Conservation (phyloP, 37 sponge, comb jelly and placozoan genomes). For the Aplysina aerophoba region DNA sequence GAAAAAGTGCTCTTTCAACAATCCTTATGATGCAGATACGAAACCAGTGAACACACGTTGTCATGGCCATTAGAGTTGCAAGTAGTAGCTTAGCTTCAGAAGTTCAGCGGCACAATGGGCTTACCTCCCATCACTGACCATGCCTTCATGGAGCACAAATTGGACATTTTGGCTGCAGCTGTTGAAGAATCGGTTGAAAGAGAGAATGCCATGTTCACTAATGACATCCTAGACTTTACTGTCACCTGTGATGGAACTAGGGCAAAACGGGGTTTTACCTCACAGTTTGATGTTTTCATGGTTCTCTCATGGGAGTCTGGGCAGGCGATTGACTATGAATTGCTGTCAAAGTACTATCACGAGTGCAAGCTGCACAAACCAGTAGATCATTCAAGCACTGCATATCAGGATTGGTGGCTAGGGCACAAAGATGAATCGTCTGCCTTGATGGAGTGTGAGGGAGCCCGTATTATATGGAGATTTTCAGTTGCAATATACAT, state of each 20-base stretch:
- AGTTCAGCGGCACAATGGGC: conserved; percentile 40
- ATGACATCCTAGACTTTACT: conserved; percentile 24
- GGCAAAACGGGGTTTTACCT: conserved; percentile 39
- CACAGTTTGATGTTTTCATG: conserved; percentile 20
- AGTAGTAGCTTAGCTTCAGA: neutral
- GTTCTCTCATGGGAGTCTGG: conserved; percentile 21
- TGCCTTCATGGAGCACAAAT: neutral
- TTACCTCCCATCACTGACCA: conserved; percentile 27
- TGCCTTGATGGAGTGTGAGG: conserved; percentile 18
- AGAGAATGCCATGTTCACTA: neutral
- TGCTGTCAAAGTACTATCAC: neutral
- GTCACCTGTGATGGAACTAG: conserved; percentile 44
- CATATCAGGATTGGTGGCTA: conserved; percentile 7
- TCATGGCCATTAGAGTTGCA: too few species aligned
- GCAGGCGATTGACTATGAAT: conserved; percentile 32
- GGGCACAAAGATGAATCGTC: neutral
- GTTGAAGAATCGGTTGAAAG: neutral
- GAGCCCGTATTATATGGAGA: conserved; percentile 1
- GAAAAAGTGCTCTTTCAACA: too few species aligned
- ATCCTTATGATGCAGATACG: too few species aligned
- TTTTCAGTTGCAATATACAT: neutral
- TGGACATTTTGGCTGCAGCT: neutral
- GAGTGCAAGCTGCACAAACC: neutral
- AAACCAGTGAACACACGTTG: too few species aligned
- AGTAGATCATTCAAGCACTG: neutral